phyloP scores from a whole-genome alignment of 2,113 vertebrate genomes.

The Dipodomys merriami region DNA sequence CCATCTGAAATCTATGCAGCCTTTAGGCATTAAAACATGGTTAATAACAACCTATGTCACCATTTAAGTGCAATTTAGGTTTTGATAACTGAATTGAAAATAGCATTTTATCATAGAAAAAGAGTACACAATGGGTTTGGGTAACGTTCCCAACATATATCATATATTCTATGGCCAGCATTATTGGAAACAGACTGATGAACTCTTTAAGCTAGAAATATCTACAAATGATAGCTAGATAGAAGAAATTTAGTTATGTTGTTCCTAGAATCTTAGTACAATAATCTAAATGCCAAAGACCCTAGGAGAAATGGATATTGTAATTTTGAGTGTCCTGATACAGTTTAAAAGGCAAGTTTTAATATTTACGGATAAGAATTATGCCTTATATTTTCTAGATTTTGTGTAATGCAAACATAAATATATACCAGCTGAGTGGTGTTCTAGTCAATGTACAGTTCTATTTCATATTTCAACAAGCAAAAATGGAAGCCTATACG shows the following conservation, averaged over 20 bases:
- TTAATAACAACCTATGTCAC: constrained; percentile 69
- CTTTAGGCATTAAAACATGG: constrained; percentile 56
- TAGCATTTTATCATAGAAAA: constrained; percentile 32
- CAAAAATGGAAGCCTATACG: not conserved
- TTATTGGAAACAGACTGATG: not conserved
- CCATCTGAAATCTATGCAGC: constrained; percentile 25
- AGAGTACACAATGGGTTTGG: constrained; percentile 28
- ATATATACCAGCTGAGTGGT: not conserved
- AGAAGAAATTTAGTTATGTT: too few species aligned
- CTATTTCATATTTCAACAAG: not conserved
- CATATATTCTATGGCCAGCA: not conserved
- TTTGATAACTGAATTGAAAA: constrained; percentile 68
- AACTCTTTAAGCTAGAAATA: constrained; percentile 28
- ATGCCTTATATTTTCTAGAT: not conserved
- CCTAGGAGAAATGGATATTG: not conserved
- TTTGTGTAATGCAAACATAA: not conserved
- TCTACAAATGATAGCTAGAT: not conserved
- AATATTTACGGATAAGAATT: not conserved
- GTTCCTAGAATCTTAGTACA: not conserved
- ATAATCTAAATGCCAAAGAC: not conserved
- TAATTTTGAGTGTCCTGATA: not conserved
- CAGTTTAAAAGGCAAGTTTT: not conserved
- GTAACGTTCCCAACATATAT: constrained; percentile 48
- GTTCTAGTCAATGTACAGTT: not conserved
- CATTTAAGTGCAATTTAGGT: constrained; percentile 52